Evolutionary conservation across 1,140 invertebrate species (phyloP).

Genomic region (Drosophila kohkoa): DNA sequence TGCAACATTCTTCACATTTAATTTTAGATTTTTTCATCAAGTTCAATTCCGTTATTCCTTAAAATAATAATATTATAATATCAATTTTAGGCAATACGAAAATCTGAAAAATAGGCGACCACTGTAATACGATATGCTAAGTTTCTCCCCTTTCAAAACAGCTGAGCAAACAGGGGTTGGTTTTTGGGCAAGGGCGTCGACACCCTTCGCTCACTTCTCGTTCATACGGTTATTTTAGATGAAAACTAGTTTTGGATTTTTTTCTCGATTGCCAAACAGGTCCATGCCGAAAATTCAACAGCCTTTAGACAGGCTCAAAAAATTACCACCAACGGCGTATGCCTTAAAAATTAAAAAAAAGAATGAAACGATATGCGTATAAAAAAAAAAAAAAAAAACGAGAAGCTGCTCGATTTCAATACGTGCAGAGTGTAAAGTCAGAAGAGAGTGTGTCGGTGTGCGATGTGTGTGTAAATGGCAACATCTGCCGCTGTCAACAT

Average conservation of each 20-base stretch:
- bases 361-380: conserved; percentile 19
- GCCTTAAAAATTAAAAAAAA: conserved; percentile 52
- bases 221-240: conserved; percentile 19
- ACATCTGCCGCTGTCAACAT: conserved; percentile 74
- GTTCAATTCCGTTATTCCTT: too few species aligned
- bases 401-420: conserved; percentile 74
- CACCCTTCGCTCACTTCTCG: conserved; percentile 47
- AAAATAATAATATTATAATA: not conserved
- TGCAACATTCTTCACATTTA: too few species aligned
- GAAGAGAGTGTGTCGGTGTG: not conserved
- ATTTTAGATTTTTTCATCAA: too few species aligned
- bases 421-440: conserved; percentile 8
- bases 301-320: conserved; percentile 48
- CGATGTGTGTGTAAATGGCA: conserved; percentile 55
- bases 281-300: conserved; percentile 57
- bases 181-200: conserved; percentile 16
- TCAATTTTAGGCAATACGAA: not conserved
- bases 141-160: conserved; percentile 41
- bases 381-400: conserved; percentile 34
- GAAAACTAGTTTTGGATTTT: conserved; percentile 66
- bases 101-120: conserved; percentile 1
- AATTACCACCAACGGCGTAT: conserved; percentile 81
- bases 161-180: conserved; percentile 63
- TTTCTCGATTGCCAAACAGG: conserved; percentile 60
- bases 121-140: conserved; percentile 56